Percentiles rank a stretch among this genome's conserved stretches.
Conservation (phyloP, 2,888 invertebrate genomes). For the Tipula confusa region DNA sequence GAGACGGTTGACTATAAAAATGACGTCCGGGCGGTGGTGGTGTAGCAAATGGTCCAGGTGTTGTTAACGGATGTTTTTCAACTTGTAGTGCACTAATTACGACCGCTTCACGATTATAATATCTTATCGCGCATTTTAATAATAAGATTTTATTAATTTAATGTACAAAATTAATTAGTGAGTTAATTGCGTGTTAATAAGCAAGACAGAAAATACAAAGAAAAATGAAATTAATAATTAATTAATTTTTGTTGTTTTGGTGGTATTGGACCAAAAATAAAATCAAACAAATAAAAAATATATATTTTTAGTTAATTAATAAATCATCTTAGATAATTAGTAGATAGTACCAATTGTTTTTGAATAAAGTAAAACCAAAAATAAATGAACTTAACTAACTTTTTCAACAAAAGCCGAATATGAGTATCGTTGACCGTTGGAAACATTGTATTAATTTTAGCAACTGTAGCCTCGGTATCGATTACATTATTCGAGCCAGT, state of each 20-base stretch:
- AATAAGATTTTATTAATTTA: conserved; percentile 4
- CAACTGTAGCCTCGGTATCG: conserved; percentile 69
- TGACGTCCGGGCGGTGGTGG: conserved; percentile 60
- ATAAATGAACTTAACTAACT: conserved; percentile 59
- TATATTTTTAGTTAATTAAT: not conserved
- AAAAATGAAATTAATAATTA: not conserved
- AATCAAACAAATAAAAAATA: not conserved
- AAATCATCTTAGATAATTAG: not conserved
- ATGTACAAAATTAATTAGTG: not conserved
- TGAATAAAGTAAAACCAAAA: too few species aligned
- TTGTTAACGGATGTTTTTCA: conserved; percentile 84
- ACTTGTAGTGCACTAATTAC: conserved; percentile 91
- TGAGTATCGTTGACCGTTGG: conserved; percentile 87
- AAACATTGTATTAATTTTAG: conserved; percentile 81
- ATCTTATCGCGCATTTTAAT: conserved; percentile 55
- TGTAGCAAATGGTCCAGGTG: conserved; percentile 76
- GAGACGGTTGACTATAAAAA: conserved; percentile 55
- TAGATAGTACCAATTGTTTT: not conserved
- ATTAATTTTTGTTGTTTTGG: not conserved
- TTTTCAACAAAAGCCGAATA: conserved; percentile 78
- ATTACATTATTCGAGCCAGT: conserved; percentile 48
- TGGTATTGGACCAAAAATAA: not conserved
- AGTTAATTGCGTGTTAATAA: conserved; percentile 13
- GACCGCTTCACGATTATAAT: conserved; percentile 87
- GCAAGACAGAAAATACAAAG: conserved; percentile 29